A percentile compares a stretch with the other conserved stretches of the same genome.
phyloP scores from a whole-genome alignment of 2,113 vertebrate species.

The Hylia prasina region DNA sequence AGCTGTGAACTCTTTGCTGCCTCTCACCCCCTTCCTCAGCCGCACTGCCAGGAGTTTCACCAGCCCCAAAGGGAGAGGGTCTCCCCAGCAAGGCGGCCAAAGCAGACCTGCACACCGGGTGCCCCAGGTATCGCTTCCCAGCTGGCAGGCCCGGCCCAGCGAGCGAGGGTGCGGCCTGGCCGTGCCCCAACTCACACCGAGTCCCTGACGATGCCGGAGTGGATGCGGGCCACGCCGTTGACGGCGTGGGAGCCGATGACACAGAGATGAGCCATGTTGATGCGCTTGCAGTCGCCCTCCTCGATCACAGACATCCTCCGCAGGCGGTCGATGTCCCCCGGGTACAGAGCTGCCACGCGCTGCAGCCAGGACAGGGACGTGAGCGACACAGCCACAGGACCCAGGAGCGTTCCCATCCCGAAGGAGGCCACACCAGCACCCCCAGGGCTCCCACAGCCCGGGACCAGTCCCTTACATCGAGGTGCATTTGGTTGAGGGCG shows the following conservation, averaged over 20 bases:
- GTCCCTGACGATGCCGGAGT: slow-evolving; percentile 82
- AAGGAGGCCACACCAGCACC: neutral
- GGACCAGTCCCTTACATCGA: slow-evolving; percentile 68
- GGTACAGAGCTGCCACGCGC: slow-evolving; percentile 76
- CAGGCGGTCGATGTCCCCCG: slow-evolving; percentile 76
- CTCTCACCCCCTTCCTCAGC: neutral
- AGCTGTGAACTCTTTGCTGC: neutral
- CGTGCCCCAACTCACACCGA: slow-evolving; percentile 69
- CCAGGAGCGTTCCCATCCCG: neutral
- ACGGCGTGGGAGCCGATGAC: slow-evolving; percentile 83
- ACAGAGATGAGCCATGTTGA: slow-evolving; percentile 89
- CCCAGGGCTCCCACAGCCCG: neutral
- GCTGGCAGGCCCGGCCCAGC: neutral
- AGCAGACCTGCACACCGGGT: neutral
- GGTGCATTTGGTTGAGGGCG: slow-evolving; percentile 81
- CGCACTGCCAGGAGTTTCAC: accelerated
- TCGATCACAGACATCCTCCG: slow-evolving; percentile 86
- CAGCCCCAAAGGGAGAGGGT: neutral
- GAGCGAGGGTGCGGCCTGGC: accelerated
- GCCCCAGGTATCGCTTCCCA: neutral
- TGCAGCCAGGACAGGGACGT: neutral
- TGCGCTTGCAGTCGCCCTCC: slow-evolving; percentile 83
- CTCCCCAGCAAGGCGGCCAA: neutral
- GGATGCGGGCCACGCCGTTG: slow-evolving; percentile 84
- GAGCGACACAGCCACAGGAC: neutral